phyloP scores from a whole-genome alignment of 2,113 vertebrate species.

The Romanogobio albipinnatus region DNA sequence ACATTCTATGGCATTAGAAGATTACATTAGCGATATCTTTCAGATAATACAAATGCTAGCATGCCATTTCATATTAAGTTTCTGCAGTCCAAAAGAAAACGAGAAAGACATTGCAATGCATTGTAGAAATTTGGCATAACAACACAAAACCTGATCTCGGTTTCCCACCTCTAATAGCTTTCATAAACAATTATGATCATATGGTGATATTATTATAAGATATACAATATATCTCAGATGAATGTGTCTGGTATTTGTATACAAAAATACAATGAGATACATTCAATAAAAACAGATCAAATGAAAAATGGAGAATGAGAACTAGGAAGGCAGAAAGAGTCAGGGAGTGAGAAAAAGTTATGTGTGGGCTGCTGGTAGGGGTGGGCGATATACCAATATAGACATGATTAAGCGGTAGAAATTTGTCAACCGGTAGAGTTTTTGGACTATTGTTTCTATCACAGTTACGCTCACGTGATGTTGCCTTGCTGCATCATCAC shows the following conservation, averaged over 20 bases:
- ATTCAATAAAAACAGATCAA: neutral
- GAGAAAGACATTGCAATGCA: neutral
- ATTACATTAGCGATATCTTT: neutral
- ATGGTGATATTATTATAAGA: neutral
- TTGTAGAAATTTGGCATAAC: neutral
- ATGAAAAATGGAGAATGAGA: constrained; percentile 37
- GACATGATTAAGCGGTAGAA: too few relatives aligned
- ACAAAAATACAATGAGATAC: neutral
- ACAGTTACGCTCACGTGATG: too few relatives aligned
- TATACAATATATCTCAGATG: neutral
- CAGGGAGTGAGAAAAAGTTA: neutral
- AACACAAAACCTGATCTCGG: neutral
- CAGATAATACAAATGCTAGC: neutral
- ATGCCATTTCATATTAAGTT: too few relatives aligned
- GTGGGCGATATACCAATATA: too few relatives aligned
- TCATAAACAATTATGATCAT: neutral
- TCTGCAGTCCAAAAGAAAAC: too few relatives aligned
- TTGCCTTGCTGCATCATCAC: too few relatives aligned
- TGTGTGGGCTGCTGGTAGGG: neutral
- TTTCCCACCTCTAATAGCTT: constrained; percentile 6
- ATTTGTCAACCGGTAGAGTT: too few relatives aligned
- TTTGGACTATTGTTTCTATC: too few relatives aligned
- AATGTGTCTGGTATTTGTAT: neutral
- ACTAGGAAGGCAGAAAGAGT: constrained; percentile 41
- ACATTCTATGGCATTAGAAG: neutral